These are phyloP conservation scores for Penaeus vannamei DNA, from an alignment of 1,140 invertebrate genomes.

Conservation along the genomic window DNA sequence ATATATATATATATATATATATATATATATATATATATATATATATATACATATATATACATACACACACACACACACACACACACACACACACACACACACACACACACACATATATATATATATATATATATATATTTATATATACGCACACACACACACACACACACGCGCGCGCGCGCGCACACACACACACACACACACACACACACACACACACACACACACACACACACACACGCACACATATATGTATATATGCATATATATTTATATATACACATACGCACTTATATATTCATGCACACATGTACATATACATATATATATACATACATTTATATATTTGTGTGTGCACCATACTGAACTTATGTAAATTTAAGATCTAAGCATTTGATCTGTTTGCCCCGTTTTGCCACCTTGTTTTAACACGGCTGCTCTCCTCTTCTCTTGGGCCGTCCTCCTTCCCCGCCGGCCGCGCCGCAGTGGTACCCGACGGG, in stretches of 20 bases:
- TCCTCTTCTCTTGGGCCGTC: neutral
- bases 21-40: slow-evolving; percentile 47
- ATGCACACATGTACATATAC: neutral
- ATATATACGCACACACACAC: too few species aligned
- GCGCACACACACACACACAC: too few species aligned
- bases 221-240: too few species aligned
- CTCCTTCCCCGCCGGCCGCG: too few species aligned
- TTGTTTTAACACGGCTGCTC: neutral
- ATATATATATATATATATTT: too few species aligned
- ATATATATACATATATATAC: slow-evolving; percentile 25
- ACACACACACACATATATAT: too few species aligned
- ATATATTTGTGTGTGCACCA: neutral
- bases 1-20: slow-evolving; percentile 47
- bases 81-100: too few species aligned
- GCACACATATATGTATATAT: neutral
- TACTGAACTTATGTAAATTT: neutral
- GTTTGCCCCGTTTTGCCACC: too few species aligned
- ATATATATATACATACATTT: neutral
- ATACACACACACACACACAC: neutral
- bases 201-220: too few species aligned
- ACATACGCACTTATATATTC: neutral
- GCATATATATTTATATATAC: slow-evolving; percentile 32
- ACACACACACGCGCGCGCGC: too few species aligned
- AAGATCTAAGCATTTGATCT: too few species aligned
- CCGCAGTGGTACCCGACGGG: slow-evolving; percentile 48